These are phyloP conservation scores for Tholera decimalis DNA, from an alignment of 2,888 invertebrate species.

Conservation along the genomic window DNA sequence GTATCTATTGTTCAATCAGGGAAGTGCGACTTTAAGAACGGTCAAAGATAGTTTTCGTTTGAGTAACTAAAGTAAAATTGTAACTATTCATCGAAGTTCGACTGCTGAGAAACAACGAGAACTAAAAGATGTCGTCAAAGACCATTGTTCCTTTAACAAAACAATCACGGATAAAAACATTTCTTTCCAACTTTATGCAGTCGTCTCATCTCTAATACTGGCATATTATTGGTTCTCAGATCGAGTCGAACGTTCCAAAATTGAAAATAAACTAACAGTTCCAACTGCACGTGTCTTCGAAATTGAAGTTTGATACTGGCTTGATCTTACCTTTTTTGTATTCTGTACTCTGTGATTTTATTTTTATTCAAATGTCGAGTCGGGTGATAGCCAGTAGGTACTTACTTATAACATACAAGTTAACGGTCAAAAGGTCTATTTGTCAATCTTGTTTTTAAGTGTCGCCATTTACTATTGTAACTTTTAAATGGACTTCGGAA, in stretches of 20 bases:
- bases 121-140: constrained; percentile 56
- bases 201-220: constrained; percentile 35
- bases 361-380: background rate
- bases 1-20: no score
- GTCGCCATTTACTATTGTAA: background rate
- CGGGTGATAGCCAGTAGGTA: background rate
- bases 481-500: constrained; percentile 10
- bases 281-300: constrained; percentile 6
- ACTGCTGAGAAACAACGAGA: constrained; percentile 4
- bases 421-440: background rate
- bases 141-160: constrained; percentile 41
- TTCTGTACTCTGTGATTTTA: background rate
- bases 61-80: background rate
- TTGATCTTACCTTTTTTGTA: background rate
- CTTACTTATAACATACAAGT: constrained; percentile 1
- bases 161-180: constrained; percentile 36
- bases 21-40: no score
- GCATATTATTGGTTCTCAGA: constrained; percentile 22
- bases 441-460: background rate
- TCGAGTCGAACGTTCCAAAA: constrained; percentile 19
- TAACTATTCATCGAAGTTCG: background rate
- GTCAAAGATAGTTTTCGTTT: background rate
- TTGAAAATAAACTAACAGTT: constrained; percentile 33
- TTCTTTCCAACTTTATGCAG: constrained; percentile 43
- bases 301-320: constrained; percentile 2